Conservation (phyloP, 2,797 vertebrate species). For the Neostethus bicornis region DNA sequence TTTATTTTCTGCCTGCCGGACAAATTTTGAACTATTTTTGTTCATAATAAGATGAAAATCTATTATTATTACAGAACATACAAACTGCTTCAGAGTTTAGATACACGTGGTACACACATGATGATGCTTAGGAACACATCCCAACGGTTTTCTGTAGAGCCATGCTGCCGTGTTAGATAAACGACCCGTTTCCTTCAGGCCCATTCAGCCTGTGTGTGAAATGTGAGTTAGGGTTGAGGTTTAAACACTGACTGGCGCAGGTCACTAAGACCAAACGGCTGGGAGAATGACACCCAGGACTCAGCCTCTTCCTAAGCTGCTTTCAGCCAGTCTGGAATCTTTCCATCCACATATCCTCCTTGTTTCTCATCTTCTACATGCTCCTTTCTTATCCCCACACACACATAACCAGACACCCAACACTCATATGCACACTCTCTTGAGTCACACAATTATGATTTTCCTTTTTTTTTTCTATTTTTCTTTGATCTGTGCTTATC, state of each 20-base stretch:
- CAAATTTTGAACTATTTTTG: slow-evolving; percentile 38
- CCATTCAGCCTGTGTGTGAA: slow-evolving; percentile 22
- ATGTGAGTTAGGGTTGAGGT: slow-evolving; percentile 40
- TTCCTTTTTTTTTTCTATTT: slow-evolving; percentile 6
- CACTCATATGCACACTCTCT: slow-evolving; percentile 16
- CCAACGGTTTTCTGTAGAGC: too few relatives aligned
- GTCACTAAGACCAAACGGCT: slow-evolving; percentile 61
- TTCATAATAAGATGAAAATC: slow-evolving; percentile 1
- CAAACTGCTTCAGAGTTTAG: slow-evolving; percentile 9
- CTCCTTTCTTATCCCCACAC: background rate
- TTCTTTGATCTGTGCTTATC: slow-evolving; percentile 55
- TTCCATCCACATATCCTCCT: slow-evolving; percentile 47
- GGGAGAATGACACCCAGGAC: slow-evolving; percentile 47
- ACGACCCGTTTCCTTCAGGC: slow-evolving; percentile 52
- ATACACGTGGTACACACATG: slow-evolving; percentile 6
- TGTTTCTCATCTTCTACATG: slow-evolving; percentile 21
- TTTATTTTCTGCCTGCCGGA: slow-evolving; percentile 25
- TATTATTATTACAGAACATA: slow-evolving; percentile 3
- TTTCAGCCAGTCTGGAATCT: slow-evolving; percentile 59
- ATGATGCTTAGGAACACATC: slow-evolving; percentile 32
- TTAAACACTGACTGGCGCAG: slow-evolving; percentile 64
- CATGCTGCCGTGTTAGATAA: slow-evolving; percentile 72
- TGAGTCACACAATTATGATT: background rate
- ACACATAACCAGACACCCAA: slow-evolving; percentile 24
- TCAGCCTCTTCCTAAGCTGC: slow-evolving; percentile 62